phyloP scores from a whole-genome alignment of 2,797 vertebrate species.

The Melanotaenia nigrans region DNA sequence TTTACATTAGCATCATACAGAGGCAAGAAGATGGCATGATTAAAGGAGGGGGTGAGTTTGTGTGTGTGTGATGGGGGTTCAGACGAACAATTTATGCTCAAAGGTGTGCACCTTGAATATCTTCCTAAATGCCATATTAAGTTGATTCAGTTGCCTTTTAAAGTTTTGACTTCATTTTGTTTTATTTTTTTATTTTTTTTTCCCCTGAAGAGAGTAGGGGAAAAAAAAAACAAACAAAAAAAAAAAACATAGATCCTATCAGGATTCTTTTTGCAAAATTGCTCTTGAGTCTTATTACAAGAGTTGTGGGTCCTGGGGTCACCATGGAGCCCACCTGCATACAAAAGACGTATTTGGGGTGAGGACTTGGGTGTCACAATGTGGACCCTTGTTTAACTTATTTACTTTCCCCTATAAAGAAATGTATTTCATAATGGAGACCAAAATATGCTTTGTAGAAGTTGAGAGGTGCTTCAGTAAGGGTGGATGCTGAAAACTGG shows the following conservation, averaged over 20 bases:
- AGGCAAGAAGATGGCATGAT: slow-evolving; percentile 27
- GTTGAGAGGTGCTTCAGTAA: slow-evolving; percentile 10
- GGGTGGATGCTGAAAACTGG: slow-evolving; percentile 1
- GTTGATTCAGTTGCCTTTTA: background rate
- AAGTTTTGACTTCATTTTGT: background rate
- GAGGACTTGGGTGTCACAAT: slow-evolving; percentile 46
- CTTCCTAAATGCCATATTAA: background rate
- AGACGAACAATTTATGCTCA: background rate
- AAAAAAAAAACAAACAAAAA: background rate
- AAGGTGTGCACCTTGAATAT: background rate
- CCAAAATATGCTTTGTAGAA: slow-evolving; percentile 12
- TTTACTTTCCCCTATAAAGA: background rate
- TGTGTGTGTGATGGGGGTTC: background rate
- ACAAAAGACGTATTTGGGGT: slow-evolving; percentile 41
- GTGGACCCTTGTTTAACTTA: slow-evolving; percentile 55
- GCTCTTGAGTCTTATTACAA: slow-evolving; percentile 40
- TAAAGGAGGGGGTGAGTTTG: slow-evolving; percentile 21
- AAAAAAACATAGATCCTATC: background rate
- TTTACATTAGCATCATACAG: slow-evolving; percentile 23
- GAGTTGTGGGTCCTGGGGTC: slow-evolving; percentile 66
- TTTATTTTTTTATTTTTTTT: background rate
- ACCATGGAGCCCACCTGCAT: slow-evolving; percentile 62
- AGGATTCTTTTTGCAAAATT: slow-evolving; percentile 19
- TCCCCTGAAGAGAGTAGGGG: no score
- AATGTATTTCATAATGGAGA: background rate